A percentile compares a stretch with the other conserved stretches of the same genome.
phyloP scores from a whole-genome alignment of 92 coral and sea anemone species.

The Epizoanthus rinbou region DNA sequence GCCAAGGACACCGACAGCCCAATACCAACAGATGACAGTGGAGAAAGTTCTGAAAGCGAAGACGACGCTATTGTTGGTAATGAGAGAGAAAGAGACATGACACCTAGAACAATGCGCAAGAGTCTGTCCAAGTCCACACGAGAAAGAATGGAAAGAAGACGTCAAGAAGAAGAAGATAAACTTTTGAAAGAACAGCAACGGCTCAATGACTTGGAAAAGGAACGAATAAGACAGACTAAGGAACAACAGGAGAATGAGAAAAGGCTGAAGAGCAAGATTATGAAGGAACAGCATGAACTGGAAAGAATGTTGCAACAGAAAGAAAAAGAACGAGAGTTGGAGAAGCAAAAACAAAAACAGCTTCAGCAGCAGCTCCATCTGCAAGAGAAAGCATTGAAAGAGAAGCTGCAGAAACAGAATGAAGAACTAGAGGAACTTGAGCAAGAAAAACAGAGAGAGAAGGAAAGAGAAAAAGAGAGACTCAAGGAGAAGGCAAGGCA shows the following conservation, averaged over 20 bases:
- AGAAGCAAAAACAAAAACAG: constrained; percentile 82
- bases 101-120: constrained; percentile 88
- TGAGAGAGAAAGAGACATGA: constrained; percentile 63
- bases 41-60: constrained; percentile 53
- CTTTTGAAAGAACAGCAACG: constrained; percentile 75
- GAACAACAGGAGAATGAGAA: constrained; percentile 71
- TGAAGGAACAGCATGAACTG: constrained; percentile 86
- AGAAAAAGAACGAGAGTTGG: constrained; percentile 88
- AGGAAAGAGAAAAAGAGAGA: constrained; percentile 72
- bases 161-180: constrained; percentile 84
- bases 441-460: constrained; percentile 80
- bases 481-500: constrained; percentile 73
- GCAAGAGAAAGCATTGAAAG: constrained; percentile 77
- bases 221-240: constrained; percentile 58
- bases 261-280: constrained; percentile 72
- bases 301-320: constrained; percentile 85
- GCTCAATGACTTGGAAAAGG: constrained; percentile 72
- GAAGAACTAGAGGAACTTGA: constrained; percentile 90
- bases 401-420: constrained; percentile 76
- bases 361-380: constrained; percentile 82
- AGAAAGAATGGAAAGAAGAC: constrained; percentile 91
- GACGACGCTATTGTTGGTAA: constrained; percentile 20
- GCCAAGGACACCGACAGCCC: constrained; percentile 71
- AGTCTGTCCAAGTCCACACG: constrained; percentile 97
- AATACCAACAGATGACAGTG: constrained; percentile 58